Conservation (phyloP, 2,888 invertebrate species). For the Lycocerus yunnanus region DNA sequence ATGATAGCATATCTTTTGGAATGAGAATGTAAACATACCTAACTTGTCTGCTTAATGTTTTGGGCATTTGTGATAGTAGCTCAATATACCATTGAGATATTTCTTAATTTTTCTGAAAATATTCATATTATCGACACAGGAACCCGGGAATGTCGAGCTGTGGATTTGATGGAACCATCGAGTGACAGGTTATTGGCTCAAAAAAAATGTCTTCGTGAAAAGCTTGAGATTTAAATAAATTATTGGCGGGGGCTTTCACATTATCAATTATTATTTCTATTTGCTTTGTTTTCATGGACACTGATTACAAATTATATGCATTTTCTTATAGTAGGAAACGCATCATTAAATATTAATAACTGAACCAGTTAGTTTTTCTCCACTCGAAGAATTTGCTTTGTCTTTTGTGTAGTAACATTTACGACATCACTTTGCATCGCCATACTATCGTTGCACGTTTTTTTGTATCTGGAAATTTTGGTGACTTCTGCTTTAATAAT, state of each 20-base stretch:
- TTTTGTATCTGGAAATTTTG: background rate
- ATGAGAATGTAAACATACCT: constrained; percentile 15
- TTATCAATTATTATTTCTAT: background rate
- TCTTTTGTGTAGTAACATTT: background rate
- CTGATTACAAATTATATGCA: background rate
- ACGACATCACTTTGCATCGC: background rate
- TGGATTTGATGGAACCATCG: too few species aligned
- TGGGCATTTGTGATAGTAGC: too few species aligned
- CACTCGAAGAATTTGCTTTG: background rate
- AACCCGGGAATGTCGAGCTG: too few species aligned
- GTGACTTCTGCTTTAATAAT: background rate
- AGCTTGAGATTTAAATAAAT: too few species aligned
- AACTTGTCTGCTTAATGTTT: constrained; percentile 17
- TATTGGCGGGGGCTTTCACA: too few species aligned
- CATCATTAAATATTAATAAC: background rate
- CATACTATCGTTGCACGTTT: background rate
- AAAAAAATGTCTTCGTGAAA: too few species aligned
- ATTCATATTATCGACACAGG: too few species aligned
- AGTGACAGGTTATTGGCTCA: too few species aligned
- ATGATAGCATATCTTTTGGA: constrained; percentile 17
- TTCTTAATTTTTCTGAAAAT: too few species aligned
- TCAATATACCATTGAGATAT: too few species aligned
- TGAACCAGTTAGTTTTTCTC: background rate
- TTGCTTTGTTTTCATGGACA: background rate
- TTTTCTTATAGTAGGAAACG: background rate